phyloP scores from a whole-genome alignment of 2,113 vertebrate species.

The Chelonoidis abingdonii region DNA sequence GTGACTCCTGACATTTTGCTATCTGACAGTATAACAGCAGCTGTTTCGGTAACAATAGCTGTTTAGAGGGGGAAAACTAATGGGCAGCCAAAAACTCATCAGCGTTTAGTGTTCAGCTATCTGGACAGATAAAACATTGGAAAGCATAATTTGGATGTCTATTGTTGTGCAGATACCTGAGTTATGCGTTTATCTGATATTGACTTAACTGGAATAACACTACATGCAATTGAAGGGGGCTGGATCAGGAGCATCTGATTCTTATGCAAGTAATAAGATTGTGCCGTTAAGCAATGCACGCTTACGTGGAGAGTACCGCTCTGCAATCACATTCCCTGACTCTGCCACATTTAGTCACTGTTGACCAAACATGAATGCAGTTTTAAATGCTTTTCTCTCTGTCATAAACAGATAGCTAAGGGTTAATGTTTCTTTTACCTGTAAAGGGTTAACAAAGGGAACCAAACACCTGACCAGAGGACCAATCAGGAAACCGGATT shows the following conservation, averaged over 20 bases:
- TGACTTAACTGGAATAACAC: conserved; percentile 34
- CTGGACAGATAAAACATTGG: conserved; percentile 27
- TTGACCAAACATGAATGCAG: background rate
- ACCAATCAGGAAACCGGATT: too few species aligned
- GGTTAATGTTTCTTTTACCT: too few species aligned
- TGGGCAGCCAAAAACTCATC: background rate
- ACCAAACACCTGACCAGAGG: too few species aligned
- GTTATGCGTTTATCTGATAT: conserved; percentile 51
- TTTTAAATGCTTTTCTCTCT: conserved; percentile 35
- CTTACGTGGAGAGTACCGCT: conserved; percentile 46
- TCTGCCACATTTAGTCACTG: conserved; percentile 21
- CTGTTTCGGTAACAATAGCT: conserved; percentile 7
- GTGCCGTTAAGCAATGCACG: conserved; percentile 56
- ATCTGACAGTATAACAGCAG: background rate
- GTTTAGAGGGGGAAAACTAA: background rate
- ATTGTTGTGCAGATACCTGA: conserved; percentile 28
- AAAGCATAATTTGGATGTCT: conserved; percentile 49
- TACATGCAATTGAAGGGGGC: conserved; percentile 27
- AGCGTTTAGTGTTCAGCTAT: background rate
- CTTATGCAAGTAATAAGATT: conserved; percentile 44
- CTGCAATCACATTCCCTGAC: conserved; percentile 51
- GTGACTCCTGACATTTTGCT: background rate
- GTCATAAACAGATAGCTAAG: too few species aligned
- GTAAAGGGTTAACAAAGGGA: too few species aligned
- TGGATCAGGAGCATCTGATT: conserved; percentile 2